phyloP scores from a whole-genome alignment of 2,113 vertebrate species.

The Sialia sialis region DNA sequence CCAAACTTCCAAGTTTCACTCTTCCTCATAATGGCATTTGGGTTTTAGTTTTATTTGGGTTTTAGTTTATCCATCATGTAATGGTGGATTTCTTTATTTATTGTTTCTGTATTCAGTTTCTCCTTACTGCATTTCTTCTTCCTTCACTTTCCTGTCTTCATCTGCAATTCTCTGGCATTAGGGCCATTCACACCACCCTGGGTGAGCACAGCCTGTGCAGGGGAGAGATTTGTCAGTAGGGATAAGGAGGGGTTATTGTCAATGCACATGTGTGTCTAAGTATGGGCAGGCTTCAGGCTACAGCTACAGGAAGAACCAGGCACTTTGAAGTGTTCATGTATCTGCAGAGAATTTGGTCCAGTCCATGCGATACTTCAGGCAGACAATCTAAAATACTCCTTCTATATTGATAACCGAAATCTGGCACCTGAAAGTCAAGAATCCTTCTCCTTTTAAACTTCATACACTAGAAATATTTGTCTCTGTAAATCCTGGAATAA shows the following conservation, averaged over 20 bases:
- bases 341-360: background rate
- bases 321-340: background rate
- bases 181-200: background rate
- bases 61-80: background rate
- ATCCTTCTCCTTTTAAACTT: background rate
- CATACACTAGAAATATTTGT: background rate
- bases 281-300: background rate
- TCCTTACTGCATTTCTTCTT: background rate
- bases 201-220: background rate
- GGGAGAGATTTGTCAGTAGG: background rate
- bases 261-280: background rate
- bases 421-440: background rate
- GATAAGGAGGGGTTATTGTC: background rate
- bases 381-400: background rate
- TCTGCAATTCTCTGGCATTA: background rate
- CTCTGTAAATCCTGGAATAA: background rate
- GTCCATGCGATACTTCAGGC: background rate
- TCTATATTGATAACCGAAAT: background rate
- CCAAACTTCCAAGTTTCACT: background rate
- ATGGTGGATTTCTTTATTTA: background rate
- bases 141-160: background rate
- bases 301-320: background rate
- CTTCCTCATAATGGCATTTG: background rate
- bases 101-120: background rate
- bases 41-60: background rate